These are phyloP conservation scores for Tetanocera ferruginea DNA, from an alignment of 2,888 invertebrate species.

Conservation along the genomic window DNA sequence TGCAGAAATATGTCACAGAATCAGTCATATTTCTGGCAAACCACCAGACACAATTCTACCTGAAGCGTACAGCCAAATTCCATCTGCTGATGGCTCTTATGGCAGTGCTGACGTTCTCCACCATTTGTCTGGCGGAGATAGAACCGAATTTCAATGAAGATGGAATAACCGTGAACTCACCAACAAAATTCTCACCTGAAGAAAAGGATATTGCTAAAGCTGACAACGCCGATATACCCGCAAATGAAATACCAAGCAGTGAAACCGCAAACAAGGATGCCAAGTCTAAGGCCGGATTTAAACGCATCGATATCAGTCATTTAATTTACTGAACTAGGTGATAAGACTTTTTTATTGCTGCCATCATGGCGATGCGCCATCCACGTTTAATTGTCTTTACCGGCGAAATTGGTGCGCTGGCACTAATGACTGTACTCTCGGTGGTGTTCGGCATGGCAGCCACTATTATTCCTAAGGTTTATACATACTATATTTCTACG, in stretches of 20 bases:
- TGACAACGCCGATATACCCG: conserved; percentile 46
- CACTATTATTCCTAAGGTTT: conserved; percentile 91
- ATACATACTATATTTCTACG: conserved; percentile 96
- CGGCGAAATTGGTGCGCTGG: conserved; percentile 93
- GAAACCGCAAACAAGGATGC: conserved; percentile 46
- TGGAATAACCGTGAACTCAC: conserved; percentile 52
- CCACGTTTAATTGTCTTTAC: conserved; percentile 91
- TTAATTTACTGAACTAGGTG: conserved; percentile 96
- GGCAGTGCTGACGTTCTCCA: conserved; percentile 64
- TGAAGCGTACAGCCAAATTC: conserved; percentile 65
- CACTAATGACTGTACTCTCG: conserved; percentile 94
- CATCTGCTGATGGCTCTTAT: conserved; percentile 64
- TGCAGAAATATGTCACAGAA: conserved; percentile 65
- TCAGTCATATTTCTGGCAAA: conserved; percentile 69
- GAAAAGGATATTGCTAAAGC: conserved; percentile 49
- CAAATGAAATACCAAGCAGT: conserved; percentile 48
- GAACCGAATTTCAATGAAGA: conserved; percentile 55
- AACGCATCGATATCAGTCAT: conserved; percentile 96
- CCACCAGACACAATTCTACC: conserved; percentile 67
- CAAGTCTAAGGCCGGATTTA: conserved; percentile 78
- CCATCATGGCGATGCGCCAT: conserved; percentile 99
- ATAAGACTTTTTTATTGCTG: conserved; percentile 99
- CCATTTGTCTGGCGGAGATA: conserved; percentile 63
- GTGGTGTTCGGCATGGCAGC: conserved; percentile 96
- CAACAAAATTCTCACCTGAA: conserved; percentile 50